These are phyloP conservation scores for Lissocephala sabroskyi DNA, from an alignment of 2,888 invertebrate species.

Conservation along the genomic window DNA sequence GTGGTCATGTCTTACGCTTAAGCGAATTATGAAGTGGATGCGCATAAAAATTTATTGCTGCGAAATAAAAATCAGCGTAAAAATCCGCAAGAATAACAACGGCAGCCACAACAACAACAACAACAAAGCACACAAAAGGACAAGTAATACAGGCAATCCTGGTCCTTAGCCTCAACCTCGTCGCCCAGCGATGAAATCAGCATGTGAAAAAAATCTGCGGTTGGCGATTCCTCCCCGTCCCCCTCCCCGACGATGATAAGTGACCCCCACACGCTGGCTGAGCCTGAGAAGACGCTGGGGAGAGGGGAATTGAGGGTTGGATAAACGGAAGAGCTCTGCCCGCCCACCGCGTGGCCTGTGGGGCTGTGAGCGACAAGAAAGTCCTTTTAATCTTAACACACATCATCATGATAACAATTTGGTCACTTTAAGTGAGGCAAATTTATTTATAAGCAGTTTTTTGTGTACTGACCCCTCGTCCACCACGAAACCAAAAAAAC, in stretches of 20 bases:
- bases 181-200: slow-evolving; percentile 52
- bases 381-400: slow-evolving; percentile 71
- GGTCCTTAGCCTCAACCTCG: not conserved
- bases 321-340: not conserved
- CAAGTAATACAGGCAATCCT: too few relatives aligned
- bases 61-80: slow-evolving; percentile 66
- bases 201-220: slow-evolving; percentile 57
- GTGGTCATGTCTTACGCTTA: slow-evolving; percentile 49
- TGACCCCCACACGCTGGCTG: not conserved
- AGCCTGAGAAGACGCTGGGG: not conserved
- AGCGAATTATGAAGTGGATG: slow-evolving; percentile 69
- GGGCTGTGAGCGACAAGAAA: slow-evolving; percentile 61
- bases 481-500: not conserved
- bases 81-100: slow-evolving; percentile 20
- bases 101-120: too few relatives aligned
- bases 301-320: not conserved
- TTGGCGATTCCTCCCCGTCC: slow-evolving; percentile 39
- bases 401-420: slow-evolving; percentile 71
- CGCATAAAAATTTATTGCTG: slow-evolving; percentile 70
- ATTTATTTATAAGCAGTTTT: slow-evolving; percentile 71
- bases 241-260: too few relatives aligned
- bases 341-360: slow-evolving; percentile 10
- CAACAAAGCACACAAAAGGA: slow-evolving; percentile 1
- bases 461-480: slow-evolving; percentile 24
- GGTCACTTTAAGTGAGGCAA: slow-evolving; percentile 72